Percentiles rank a stretch among this genome's conserved stretches.
These are phyloP conservation scores for Sturnira hondurensis DNA, from an alignment of 2,113 vertebrate genomes.

Conservation along the genomic window DNA sequence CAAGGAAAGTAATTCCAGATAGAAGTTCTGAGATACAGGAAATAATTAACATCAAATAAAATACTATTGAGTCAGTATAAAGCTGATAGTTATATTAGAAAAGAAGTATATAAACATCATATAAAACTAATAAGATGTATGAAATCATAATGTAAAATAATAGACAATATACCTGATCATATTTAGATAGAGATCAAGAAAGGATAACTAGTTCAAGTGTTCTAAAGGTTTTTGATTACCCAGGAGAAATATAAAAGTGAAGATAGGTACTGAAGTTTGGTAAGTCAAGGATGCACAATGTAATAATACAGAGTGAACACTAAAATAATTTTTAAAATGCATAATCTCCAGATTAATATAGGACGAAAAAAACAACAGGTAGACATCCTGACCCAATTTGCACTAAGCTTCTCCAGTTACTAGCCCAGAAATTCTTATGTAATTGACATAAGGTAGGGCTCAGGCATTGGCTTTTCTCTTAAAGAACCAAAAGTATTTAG, in stretches of 20 bases:
- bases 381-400: background rate
- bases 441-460: background rate
- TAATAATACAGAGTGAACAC: background rate
- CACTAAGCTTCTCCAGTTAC: background rate
- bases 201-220: background rate
- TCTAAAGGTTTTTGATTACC: background rate
- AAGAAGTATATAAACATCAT: background rate
- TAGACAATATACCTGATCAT: background rate
- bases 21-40: background rate
- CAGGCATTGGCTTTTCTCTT: background rate
- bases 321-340: background rate
- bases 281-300: background rate
- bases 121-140: background rate
- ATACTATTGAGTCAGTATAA: background rate
- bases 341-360: background rate
- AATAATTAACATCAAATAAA: background rate
- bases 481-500: background rate
- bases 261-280: background rate
- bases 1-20: background rate
- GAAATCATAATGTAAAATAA: background rate
- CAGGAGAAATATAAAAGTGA: background rate
- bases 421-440: background rate
- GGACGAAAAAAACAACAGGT: background rate
- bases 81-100: background rate
- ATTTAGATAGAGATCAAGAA: background rate